Evolutionary conservation across 2,113 vertebrate species (phyloP).

Genomic region (Spilogale gracilis): DNA sequence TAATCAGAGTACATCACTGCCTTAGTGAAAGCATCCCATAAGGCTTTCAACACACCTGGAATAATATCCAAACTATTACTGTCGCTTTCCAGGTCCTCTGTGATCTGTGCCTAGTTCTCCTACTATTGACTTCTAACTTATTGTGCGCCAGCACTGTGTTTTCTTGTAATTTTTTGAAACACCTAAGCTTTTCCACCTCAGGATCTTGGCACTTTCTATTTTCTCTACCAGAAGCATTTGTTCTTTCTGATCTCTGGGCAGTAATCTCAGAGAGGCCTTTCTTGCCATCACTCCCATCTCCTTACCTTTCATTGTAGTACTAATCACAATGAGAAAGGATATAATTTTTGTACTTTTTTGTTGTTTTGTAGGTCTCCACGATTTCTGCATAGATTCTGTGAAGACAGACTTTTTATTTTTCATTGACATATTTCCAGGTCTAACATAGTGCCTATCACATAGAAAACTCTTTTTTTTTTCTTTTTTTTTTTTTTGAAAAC

Average conservation of each 20-base stretch:
- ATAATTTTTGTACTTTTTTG: neutral
- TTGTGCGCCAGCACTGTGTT: neutral
- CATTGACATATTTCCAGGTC: neutral
- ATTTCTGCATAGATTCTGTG: neutral
- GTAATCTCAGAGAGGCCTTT: neutral
- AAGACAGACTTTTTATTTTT: slow-evolving; percentile 12
- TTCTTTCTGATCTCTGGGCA: neutral
- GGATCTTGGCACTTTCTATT: neutral
- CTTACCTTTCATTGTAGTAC: neutral
- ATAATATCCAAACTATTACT: neutral
- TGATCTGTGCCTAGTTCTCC: neutral
- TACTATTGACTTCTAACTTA: neutral
- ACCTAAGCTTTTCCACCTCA: neutral
- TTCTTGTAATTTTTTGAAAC: slow-evolving; percentile 6
- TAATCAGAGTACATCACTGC: neutral
- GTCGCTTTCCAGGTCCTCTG: neutral
- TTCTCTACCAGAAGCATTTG: neutral
- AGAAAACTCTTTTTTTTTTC: neutral
- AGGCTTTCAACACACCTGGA: neutral
- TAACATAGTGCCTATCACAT: neutral
- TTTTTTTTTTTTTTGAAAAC: no score
- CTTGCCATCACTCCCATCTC: neutral
- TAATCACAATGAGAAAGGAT: neutral
- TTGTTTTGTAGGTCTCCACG: neutral
- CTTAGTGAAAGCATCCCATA: neutral